Evolutionary conservation across 2,113 vertebrate species (phyloP).

Genomic region (Centrocercus urophasianus): DNA sequence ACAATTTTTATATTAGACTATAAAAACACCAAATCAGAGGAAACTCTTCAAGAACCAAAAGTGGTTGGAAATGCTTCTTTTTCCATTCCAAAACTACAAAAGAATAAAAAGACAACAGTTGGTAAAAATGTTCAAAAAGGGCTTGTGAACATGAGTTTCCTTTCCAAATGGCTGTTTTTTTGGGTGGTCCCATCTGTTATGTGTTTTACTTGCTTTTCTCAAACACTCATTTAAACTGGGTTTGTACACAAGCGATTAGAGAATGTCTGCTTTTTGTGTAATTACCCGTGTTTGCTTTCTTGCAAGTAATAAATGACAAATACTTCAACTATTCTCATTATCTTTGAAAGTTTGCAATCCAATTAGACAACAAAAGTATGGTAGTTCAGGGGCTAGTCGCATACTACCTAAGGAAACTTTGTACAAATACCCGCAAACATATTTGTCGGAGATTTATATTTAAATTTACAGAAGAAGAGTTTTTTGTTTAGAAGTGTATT

Average conservation of each 20-base stretch:
- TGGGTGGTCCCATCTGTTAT: not conserved
- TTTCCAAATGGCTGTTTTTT: not conserved
- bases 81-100: not conserved
- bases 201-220: not conserved
- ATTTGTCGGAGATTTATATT: not conserved
- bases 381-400: not conserved
- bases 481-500: not conserved
- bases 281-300: not conserved
- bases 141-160: not conserved
- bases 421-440: not conserved
- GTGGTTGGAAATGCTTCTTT: not conserved
- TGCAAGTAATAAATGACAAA: not conserved
- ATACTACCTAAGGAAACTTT: not conserved
- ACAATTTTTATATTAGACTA: not conserved
- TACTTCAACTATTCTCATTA: not conserved
- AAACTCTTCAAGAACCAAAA: not conserved
- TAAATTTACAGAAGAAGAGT: not conserved
- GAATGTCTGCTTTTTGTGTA: not conserved
- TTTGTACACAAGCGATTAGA: not conserved
- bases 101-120: not conserved
- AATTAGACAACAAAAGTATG: not conserved
- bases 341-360: not conserved
- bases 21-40: not conserved
- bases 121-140: not conserved
- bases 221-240: not conserved